A percentile compares a stretch with the other conserved stretches of the same genome.
These are phyloP conservation scores for Solea senegalensis DNA, from an alignment of 2,113 vertebrate species.

Conservation along the genomic window DNA sequence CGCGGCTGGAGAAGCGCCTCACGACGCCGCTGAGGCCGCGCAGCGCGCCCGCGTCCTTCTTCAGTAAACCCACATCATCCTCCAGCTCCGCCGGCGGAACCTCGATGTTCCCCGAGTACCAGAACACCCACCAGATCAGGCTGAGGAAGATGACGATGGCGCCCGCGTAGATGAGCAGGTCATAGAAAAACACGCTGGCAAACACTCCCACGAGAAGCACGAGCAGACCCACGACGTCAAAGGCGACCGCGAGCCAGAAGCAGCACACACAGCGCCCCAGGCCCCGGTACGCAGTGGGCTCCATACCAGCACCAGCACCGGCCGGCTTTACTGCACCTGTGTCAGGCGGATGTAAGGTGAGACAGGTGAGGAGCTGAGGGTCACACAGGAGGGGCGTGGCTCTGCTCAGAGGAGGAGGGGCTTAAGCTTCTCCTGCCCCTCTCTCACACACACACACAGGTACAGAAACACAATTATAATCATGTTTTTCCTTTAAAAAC, in stretches of 20 bases:
- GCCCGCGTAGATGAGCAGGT: slow-evolving; percentile 90
- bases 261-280: slow-evolving; percentile 86
- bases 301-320: slow-evolving; percentile 30
- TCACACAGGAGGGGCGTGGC: slow-evolving; percentile 18
- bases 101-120: slow-evolving; percentile 93
- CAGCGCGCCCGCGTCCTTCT: slow-evolving; percentile 41
- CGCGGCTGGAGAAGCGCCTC: slow-evolving; percentile 67
- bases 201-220: slow-evolving; percentile 84
- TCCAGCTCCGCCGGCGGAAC: slow-evolving; percentile 81
- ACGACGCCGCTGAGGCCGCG: slow-evolving; percentile 60
- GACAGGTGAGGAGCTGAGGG: slow-evolving; percentile 44
- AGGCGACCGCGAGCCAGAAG: slow-evolving; percentile 89
- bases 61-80: slow-evolving; percentile 75
- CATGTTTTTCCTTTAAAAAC: too few species aligned
- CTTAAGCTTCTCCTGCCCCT: neutral
- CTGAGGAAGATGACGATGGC: slow-evolving; percentile 90
- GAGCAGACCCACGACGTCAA: slow-evolving; percentile 83
- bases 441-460: too few species aligned
- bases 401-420: slow-evolving; percentile 5
- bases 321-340: neutral
- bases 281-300: slow-evolving; percentile 34
- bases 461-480: too few species aligned
- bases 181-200: slow-evolving; percentile 83
- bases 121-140: slow-evolving; percentile 95
- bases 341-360: slow-evolving; percentile 31